These are phyloP conservation scores for Schizothorax lantsangensis DNA, from an alignment of 2,797 vertebrate species.

Conservation along the genomic window DNA sequence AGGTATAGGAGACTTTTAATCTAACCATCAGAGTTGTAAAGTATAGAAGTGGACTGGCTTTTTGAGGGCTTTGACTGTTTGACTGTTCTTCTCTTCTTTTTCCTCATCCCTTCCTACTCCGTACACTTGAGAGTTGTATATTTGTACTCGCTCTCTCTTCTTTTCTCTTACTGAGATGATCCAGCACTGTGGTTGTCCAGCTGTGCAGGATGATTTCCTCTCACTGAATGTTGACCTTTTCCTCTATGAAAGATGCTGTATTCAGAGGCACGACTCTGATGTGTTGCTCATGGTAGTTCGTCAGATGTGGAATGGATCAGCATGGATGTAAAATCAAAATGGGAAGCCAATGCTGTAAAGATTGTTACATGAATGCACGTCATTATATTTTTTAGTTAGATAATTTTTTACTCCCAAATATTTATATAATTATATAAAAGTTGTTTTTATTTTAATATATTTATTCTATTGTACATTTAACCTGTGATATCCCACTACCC, in stretches of 20 bases:
- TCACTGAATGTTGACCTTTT: conserved; percentile 79
- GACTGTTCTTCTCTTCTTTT: conserved; percentile 34
- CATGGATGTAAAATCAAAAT: conserved; percentile 61
- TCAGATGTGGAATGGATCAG: conserved; percentile 68
- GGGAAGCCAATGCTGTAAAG: conserved; percentile 45
- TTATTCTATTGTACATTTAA: background rate
- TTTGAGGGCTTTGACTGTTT: conserved; percentile 22
- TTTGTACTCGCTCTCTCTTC: conserved; percentile 44
- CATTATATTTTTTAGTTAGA: background rate
- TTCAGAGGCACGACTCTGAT: conserved; percentile 72
- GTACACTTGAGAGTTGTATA: conserved; percentile 48
- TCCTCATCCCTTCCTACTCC: conserved; percentile 53
- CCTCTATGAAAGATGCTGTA: conserved; percentile 63
- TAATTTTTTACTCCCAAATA: background rate
- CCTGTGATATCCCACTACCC: background rate
- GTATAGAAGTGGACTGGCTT: conserved; percentile 24
- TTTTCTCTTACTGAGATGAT: conserved; percentile 50
- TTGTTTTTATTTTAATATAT: background rate
- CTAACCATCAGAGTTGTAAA: conserved; percentile 42
- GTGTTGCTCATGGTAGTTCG: conserved; percentile 67
- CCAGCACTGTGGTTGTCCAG: conserved; percentile 65
- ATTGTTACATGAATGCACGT: conserved; percentile 19
- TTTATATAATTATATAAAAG: background rate
- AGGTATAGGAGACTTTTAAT: conserved; percentile 63
- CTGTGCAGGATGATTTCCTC: conserved; percentile 72